Percentiles rank a stretch among this genome's conserved stretches.
These are phyloP conservation scores for Greenwoodochromis staneri DNA, from an alignment of 2,113 vertebrate genomes.

Conservation along the genomic window DNA sequence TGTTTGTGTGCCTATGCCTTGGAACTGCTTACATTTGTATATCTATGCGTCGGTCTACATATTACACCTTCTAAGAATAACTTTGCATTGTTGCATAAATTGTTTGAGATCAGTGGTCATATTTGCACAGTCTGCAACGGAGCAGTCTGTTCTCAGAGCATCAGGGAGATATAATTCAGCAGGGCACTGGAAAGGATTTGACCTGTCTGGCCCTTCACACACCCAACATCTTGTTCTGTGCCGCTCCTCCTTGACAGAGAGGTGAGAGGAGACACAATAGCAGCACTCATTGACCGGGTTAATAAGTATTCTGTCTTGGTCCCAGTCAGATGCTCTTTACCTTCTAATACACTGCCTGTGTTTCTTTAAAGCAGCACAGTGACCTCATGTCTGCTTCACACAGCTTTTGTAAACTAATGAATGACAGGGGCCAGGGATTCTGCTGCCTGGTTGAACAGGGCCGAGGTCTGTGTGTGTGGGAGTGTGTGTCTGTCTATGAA, in stretches of 20 bases:
- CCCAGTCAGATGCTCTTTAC: constrained; percentile 61
- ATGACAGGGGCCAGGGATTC: constrained; percentile 53
- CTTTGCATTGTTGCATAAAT: constrained; percentile 24
- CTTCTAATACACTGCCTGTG: constrained; percentile 65
- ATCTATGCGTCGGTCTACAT: background rate
- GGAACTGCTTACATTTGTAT: background rate
- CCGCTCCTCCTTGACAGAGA: constrained; percentile 21
- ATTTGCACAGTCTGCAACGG: constrained; percentile 25
- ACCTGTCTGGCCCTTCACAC: constrained; percentile 50
- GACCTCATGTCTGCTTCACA: constrained; percentile 70
- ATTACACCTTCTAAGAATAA: constrained; percentile 17
- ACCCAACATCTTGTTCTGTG: constrained; percentile 38
- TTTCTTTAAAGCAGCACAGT: constrained; percentile 60
- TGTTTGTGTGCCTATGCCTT: background rate
- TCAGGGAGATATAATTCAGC: constrained; percentile 20
- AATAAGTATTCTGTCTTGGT: constrained; percentile 70
- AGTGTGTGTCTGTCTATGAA: background rate
- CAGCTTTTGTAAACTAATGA: constrained; percentile 68
- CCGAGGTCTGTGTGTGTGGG: background rate
- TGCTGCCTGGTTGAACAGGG: constrained; percentile 2
- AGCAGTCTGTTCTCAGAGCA: constrained; percentile 20
- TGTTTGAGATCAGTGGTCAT: constrained; percentile 40
- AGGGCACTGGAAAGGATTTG: constrained; percentile 17
- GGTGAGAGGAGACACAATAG: constrained; percentile 60
- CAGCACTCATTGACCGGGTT: constrained; percentile 62